Evolutionary conservation across 2,888 invertebrate species (phyloP).

Genomic region (Polydesmus complanatus): DNA sequence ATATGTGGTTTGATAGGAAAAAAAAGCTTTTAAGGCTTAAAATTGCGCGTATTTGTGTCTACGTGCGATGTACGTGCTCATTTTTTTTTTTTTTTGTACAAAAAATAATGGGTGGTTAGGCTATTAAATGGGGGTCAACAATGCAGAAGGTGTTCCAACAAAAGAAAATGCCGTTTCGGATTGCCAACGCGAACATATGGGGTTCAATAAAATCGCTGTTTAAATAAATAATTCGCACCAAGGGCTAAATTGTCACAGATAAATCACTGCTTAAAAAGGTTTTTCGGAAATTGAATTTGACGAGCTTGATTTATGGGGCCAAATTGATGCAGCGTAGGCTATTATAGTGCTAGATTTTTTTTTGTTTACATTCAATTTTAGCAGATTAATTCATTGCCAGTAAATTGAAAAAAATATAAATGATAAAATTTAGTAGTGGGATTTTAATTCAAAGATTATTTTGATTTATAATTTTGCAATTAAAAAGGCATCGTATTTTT

Average conservation of each 20-base stretch:
- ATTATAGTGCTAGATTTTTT: too few relatives aligned
- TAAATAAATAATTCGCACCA: background rate
- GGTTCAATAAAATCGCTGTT: background rate
- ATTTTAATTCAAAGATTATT: background rate
- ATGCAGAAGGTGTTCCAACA: background rate
- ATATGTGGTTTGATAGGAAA: background rate
- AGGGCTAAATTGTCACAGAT: background rate
- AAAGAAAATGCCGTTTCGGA: background rate
- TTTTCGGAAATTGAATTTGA: background rate
- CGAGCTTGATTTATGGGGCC: background rate
- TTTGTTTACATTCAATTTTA: background rate
- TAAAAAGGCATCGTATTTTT: too few relatives aligned
- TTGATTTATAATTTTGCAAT: too few relatives aligned
- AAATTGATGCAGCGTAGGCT: too few relatives aligned
- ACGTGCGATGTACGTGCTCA: too few relatives aligned
- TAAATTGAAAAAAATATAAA: background rate
- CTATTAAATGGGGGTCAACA: background rate
- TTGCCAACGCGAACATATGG: background rate
- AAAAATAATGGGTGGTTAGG: too few relatives aligned
- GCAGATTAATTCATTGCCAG: background rate
- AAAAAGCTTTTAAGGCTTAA: background rate
- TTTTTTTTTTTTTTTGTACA: too few relatives aligned
- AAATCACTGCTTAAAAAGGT: background rate
- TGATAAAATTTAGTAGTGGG: background rate
- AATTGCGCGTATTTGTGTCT: too few relatives aligned